Percentiles rank a stretch among this genome's conserved stretches.
Evolutionary conservation across 1,140 invertebrate species (phyloP).

Genomic region (Sinella curviseta): DNA sequence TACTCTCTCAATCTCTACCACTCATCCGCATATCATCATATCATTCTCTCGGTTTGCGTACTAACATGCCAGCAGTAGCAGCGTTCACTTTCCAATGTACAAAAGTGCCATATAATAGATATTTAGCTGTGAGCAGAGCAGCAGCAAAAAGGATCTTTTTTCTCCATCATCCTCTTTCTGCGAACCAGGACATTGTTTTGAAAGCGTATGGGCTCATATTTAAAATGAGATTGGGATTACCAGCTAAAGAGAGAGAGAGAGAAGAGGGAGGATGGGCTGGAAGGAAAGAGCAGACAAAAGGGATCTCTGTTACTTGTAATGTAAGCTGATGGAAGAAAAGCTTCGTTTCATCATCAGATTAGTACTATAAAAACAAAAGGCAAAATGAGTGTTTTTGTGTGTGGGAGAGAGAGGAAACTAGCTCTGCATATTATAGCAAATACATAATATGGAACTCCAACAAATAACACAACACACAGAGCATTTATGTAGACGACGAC

Average conservation of each 20-base stretch:
- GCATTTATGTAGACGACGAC: too few relatives aligned
- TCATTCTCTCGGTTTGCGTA: too few relatives aligned
- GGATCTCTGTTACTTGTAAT: not conserved
- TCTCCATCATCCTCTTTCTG: not conserved
- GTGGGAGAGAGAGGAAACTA: too few relatives aligned
- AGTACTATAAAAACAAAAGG: not conserved
- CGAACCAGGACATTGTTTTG: not conserved
- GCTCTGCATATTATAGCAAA: too few relatives aligned
- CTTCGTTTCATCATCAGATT: slow-evolving; percentile 10
- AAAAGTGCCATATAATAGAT: not conserved
- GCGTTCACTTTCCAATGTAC: not conserved
- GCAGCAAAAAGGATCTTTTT: not conserved
- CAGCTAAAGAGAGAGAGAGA: too few relatives aligned
- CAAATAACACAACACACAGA: too few relatives aligned
- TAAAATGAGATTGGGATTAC: not conserved
- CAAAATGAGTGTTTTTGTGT: not conserved
- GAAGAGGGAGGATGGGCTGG: not conserved
- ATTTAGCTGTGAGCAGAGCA: not conserved
- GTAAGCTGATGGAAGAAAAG: not conserved
- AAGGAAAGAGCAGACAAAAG: not conserved
- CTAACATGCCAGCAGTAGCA: too few relatives aligned
- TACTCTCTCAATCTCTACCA: too few relatives aligned
- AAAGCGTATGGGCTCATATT: not conserved
- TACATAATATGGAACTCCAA: too few relatives aligned
- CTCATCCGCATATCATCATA: too few relatives aligned